phyloP scores from a whole-genome alignment of 2,797 vertebrate species.

The Sandelia bainsii region DNA sequence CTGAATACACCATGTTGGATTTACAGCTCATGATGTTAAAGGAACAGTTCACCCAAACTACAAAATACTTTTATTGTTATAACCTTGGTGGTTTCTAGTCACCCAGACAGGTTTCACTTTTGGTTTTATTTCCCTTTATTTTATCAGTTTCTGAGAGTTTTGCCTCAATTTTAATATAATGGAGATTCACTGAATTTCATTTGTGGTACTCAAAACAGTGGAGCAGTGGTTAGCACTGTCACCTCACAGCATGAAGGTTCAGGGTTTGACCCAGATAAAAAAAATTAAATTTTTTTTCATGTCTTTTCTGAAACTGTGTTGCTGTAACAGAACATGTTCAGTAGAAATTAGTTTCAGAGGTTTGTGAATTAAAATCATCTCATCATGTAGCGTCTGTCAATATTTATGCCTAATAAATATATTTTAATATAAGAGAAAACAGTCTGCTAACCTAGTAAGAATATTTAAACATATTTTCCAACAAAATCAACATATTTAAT shows the following conservation, averaged over 20 bases:
- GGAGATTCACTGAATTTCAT: not conserved
- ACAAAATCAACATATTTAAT: too few relatives aligned
- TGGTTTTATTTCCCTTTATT: not conserved
- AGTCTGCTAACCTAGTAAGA: too few relatives aligned
- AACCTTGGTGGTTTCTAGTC: not conserved
- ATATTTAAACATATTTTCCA: too few relatives aligned
- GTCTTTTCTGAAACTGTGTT: not conserved
- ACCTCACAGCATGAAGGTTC: too few relatives aligned
- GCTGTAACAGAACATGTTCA: not conserved
- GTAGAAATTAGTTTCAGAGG: too few relatives aligned
- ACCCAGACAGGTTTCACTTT: not conserved
- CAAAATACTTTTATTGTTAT: not conserved
- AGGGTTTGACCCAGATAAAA: not conserved
- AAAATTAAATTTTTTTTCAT: not conserved
- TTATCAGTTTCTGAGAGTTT: not conserved
- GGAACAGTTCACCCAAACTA: slow-evolving; percentile 26
- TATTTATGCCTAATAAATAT: too few relatives aligned
- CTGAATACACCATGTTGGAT: slow-evolving; percentile 15
- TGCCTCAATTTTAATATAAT: not conserved
- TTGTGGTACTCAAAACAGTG: not conserved
- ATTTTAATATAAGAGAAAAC: too few relatives aligned
- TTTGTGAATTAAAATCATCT: too few relatives aligned
- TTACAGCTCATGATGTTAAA: slow-evolving; percentile 12
- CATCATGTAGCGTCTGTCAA: too few relatives aligned
- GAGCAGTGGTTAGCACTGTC: too few relatives aligned